phyloP scores from a whole-genome alignment of 2,113 vertebrate species.

The Alaudala cheleensis region DNA sequence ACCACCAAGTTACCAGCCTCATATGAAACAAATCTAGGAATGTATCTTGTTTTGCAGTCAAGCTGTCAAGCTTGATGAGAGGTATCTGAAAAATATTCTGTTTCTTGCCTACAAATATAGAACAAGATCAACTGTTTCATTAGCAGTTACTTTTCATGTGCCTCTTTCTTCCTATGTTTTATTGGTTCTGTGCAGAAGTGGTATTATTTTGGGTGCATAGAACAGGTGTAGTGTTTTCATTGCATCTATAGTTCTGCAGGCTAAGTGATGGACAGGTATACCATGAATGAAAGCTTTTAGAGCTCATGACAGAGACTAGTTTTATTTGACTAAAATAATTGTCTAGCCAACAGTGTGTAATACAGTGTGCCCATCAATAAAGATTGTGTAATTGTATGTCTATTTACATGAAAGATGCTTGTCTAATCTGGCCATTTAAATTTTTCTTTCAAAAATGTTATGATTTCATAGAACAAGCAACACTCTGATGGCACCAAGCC shows the following conservation, averaged over 20 bases:
- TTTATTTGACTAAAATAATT: not conserved
- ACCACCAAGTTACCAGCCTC: not conserved
- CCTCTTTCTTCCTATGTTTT: constrained; percentile 13
- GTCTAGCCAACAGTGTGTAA: not conserved
- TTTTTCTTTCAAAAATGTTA: not conserved
- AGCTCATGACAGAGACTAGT: not conserved
- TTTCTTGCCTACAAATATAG: not conserved
- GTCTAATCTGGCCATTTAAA: not conserved
- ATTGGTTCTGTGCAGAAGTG: not conserved
- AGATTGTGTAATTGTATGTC: not conserved
- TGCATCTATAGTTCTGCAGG: not conserved
- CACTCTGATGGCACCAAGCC: not conserved
- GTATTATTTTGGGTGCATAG: constrained; percentile 21
- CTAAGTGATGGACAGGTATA: not conserved
- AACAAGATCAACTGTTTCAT: constrained; percentile 7
- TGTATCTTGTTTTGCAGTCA: not conserved
- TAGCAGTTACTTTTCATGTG: not conserved
- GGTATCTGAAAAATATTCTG: not conserved
- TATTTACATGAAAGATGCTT: not conserved
- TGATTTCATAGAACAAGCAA: not conserved
- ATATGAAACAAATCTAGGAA: not conserved
- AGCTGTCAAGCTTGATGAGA: not conserved
- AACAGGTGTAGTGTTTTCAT: not conserved
- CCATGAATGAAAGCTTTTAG: not conserved
- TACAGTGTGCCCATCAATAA: not conserved